Evolutionary conservation across 1,140 invertebrate species (phyloP), one percentile per base, ranked within the genome.

Genomic region (Philopotamus ludificatus): DNA sequence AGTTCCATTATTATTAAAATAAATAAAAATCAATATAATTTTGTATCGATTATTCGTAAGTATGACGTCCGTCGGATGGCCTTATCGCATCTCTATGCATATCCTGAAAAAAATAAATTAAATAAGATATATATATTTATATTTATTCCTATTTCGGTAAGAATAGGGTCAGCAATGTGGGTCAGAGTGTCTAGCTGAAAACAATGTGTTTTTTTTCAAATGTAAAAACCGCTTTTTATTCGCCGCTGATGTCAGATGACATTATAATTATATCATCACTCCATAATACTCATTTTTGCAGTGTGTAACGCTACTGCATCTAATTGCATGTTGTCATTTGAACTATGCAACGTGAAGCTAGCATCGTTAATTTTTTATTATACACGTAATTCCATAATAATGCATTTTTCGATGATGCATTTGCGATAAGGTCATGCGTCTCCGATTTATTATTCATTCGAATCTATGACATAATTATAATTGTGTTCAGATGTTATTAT

Each of bases 41-140:
- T n/a, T n/a, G n/a, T n/a, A n/a, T n/a, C n/a, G n/a, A n/a, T n/a
- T 44, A 47, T 60, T 47, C 23, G 42, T 60, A 60, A 47, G 44
- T 60, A n/a, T n/a, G n/a, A n/a, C n/a, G n/a, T n/a, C n/a, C n/a
- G n/a, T n/a, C n/a, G n/a, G n/a, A n/a, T n/a, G n/a, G n/a, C n/a
- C n/a, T n/a, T n/a, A n/a, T n/a, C n/a, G n/a, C n/a, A n/a, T n/a
- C n/a, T n/a, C n/a, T n/a, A n/a, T n/a, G n/a, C n/a, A n/a, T n/a
- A n/a, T n/a, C n/a, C n/a, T n/a, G n/a, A n/a, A n/a, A n/a, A n/a
- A n/a, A n/a, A n/a, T n/a, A n/a, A n/a, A n/a, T n/a, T n/a, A n/a
- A n/a, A n/a, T n/a, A n/a, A n/a, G n/a, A n/a, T n/a, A n/a, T n/a
- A n/a, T n/a, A n/a, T n/a, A n/a, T n/a, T n/a, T n/a, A 18, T n/a